Conservation (phyloP, 2,113 vertebrate genomes). For the Trochalopteron elliotii region DNA sequence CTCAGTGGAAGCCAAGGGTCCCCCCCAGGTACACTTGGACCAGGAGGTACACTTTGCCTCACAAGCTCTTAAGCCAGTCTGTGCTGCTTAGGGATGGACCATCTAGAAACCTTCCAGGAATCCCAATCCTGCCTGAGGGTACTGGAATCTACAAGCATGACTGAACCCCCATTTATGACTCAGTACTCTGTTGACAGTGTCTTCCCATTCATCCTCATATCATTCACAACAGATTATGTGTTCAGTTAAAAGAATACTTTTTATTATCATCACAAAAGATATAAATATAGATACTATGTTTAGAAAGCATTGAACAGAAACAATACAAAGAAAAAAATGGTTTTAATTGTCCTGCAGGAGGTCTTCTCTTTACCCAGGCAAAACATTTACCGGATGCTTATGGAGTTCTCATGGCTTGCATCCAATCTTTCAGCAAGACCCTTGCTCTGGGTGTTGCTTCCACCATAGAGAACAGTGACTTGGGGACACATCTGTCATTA, state of each 20-base stretch:
- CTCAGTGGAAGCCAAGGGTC: not conserved
- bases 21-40: not conserved
- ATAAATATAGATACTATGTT: conserved; percentile 14
- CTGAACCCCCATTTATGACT: not conserved
- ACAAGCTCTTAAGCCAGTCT: not conserved
- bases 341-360: conserved; percentile 30
- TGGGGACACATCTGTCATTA: conserved; percentile 8
- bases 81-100: not conserved
- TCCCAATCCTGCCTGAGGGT: fast-evolving
- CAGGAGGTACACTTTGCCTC: not conserved
- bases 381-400: conserved; percentile 34
- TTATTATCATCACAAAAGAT: not conserved
- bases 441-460: conserved; percentile 16
- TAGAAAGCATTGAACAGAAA: conserved; percentile 14
- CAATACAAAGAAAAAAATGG: not conserved
- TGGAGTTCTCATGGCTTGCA: conserved; percentile 22
- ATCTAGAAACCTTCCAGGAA: not conserved
- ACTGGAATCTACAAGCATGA: not conserved
- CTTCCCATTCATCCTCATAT: not conserved
- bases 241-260: not conserved
- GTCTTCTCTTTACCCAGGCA: conserved; percentile 13
- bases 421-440: conserved; percentile 22
- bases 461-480: not conserved
- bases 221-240: not conserved
- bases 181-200: not conserved